Evolutionary conservation across 1,140 invertebrate genomes (phyloP).

Genomic region (Drosophila subpulchrella): DNA sequence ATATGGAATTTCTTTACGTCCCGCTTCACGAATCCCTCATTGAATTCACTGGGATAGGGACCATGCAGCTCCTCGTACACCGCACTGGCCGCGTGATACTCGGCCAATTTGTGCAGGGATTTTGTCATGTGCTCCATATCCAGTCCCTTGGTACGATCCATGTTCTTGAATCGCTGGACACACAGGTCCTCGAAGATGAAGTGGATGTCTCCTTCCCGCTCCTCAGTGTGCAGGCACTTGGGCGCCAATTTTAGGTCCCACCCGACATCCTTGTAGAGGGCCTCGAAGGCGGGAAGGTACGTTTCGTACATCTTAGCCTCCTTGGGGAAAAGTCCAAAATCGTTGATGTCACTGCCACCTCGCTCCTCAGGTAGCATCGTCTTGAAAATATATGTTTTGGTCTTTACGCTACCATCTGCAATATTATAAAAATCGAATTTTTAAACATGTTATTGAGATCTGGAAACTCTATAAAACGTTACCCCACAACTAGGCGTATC

Average conservation of each 20-base stretch:
- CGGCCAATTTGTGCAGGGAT: slow-evolving; percentile 85
- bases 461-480: too few relatives aligned
- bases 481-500: neutral
- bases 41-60: slow-evolving; percentile 57
- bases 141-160: slow-evolving; percentile 85
- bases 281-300: slow-evolving; percentile 52
- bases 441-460: too few relatives aligned
- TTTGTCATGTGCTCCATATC: slow-evolving; percentile 85
- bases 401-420: slow-evolving; percentile 46
- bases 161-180: slow-evolving; percentile 49
- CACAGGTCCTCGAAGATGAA: slow-evolving; percentile 71
- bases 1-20: slow-evolving; percentile 23
- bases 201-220: slow-evolving; percentile 46
- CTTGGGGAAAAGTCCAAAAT: slow-evolving; percentile 51
- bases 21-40: slow-evolving; percentile 49
- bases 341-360: slow-evolving; percentile 36
- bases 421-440: neutral
- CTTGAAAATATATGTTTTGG: slow-evolving; percentile 58
- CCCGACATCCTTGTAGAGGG: slow-evolving; percentile 54
- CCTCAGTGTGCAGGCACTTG: slow-evolving; percentile 58
- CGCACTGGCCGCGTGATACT: slow-evolving; percentile 86
- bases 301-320: slow-evolving; percentile 52
- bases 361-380: slow-evolving; percentile 57
- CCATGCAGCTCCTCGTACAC: slow-evolving; percentile 64
- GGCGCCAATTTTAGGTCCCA: slow-evolving; percentile 57